Percentiles rank a stretch among this genome's conserved stretches.
These are phyloP conservation scores for Cydia pomonella DNA, from an alignment of 1,140 invertebrate species.

Conservation along the genomic window DNA sequence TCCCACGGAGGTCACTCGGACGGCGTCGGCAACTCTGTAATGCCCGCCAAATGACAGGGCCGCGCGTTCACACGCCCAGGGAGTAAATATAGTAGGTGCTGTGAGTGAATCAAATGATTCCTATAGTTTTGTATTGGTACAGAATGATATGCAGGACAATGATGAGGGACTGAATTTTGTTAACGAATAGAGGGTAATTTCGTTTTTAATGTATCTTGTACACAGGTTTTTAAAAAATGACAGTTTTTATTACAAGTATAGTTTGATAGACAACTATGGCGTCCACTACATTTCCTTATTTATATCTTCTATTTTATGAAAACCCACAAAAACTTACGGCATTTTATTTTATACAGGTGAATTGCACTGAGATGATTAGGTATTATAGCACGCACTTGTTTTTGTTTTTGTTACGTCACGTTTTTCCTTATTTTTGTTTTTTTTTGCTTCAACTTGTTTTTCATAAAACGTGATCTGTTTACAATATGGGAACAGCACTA, in stretches of 20 bases:
- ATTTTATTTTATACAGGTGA: too few species aligned
- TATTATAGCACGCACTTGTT: too few species aligned
- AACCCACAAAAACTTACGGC: too few species aligned
- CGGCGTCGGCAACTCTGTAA: conserved; percentile 30
- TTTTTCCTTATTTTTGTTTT: neutral
- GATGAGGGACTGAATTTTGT: neutral
- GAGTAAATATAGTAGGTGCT: conserved; percentile 11
- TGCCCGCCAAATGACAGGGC: conserved; percentile 35
- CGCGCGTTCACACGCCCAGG: conserved; percentile 29
- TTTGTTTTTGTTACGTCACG: neutral
- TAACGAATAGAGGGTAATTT: neutral
- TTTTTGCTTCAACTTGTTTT: neutral
- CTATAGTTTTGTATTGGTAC: conserved; percentile 5
- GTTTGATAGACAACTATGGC: too few species aligned
- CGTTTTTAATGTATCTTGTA: neutral
- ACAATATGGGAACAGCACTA: conserved; percentile 20
- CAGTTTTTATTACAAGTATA: too few species aligned
- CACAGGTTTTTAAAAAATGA: too few species aligned
- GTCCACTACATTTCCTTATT: too few species aligned
- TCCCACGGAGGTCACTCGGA: conserved; percentile 31
- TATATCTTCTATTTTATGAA: too few species aligned
- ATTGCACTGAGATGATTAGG: too few species aligned
- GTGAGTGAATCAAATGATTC: conserved; percentile 19
- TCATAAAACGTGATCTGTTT: conserved; percentile 17
- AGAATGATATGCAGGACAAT: neutral